Base-by-base conservation (phyloP, 2,113 vertebrate genomes). In the Mobula hypostoma region DNA sequence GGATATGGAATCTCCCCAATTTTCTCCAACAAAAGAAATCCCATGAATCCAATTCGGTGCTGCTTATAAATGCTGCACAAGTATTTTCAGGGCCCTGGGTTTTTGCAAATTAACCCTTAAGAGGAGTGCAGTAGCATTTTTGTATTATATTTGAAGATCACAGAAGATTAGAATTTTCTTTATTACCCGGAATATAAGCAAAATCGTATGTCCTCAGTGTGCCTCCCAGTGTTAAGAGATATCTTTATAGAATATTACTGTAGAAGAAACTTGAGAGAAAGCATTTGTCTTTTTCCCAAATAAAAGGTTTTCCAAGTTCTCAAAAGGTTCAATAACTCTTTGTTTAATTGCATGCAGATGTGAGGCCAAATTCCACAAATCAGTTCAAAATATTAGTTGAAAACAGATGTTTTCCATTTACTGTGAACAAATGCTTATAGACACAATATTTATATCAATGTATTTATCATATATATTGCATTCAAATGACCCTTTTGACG, bases 311-410 rank as follows among this genome's bases (percentile, higher is more conserved):
- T 66, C 61, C 15, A 90, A 90, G 85, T 90, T 90, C 85, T 90
- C 85, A 90, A 27, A 90, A 90, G 85, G 85, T 90, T 90, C 85
- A 90, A 66, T 90, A 90, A 90, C 61, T 88, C 58, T 66, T 90
- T 90, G 85, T 36, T 90, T 90, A 90, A 90, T 15, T 90, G 29
- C 85, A 90, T 66, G 85, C 85, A 90, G 85, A 90, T 90, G 85
- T 90, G n/a, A n/a, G n/a, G 85, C 63, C 17, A 63, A 90, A 90
- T 61, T 90, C 85, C 85, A 68, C 61, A 68, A n/a, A 32, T 90
- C 58, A 90, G 61, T 90, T 27, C 85, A 90, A 90, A 74, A 90
- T 32, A 68, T 90, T 90, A 68, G 85, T 90, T 90, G 85, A 14
- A 66, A 90, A 61, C 85, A 68, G 85, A 61, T 90, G 85, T 66